Evolutionary conservation across 2,797 vertebrate species (phyloP), one percentile per base, ranked within the genome.

Genomic region (Gymnodraco acuticeps): DNA sequence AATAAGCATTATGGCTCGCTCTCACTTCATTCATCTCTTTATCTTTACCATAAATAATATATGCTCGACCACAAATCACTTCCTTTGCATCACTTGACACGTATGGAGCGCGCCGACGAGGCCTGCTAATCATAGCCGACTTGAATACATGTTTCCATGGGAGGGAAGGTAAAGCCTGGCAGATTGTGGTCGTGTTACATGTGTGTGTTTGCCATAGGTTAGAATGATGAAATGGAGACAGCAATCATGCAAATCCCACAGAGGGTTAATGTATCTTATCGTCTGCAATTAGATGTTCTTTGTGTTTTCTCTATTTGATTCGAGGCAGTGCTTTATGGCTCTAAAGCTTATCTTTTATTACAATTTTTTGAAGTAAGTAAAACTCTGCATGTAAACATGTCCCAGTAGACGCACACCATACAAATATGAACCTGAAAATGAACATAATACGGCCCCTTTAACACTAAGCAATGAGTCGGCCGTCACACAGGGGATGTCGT

Each of bases 31-130:
- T 87, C 83, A 83, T 83, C 76, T 70, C 83, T 86, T 75, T 76
- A 77, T 82, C 66, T 52, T 54, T 2, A 38, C 19, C 72, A 76
- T 90, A 59, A 87, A 89, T 89, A 85, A 88, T 82, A 71, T 48
- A 85, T 87, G 73, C 50, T 0, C 73, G 83, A 73, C 76, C 81
- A 52, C 85, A 80, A 70, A 80, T 75, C 73, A 69, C 68, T 71
- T 75, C 51, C 58, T 75, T 73, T 73, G 64, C 79, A 70, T 50
- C 75, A 70, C 68, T 84, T 68, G 74, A 80, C 76, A 68, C 48
- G 38, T 63, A 43, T 46, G 60, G 42, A 80, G 68, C 52, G 15
- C 52, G 9, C 41, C 5, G 48, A 47, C 4, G 8, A 16, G 41
- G 62, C 74, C 54, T 53, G 27, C 73, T 84, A 77, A 87, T 89